Percentiles rank a stretch among this genome's conserved stretches.
These are phyloP conservation scores for Itoplectis maculator DNA, from an alignment of 2,888 invertebrate genomes.

Conservation along the genomic window DNA sequence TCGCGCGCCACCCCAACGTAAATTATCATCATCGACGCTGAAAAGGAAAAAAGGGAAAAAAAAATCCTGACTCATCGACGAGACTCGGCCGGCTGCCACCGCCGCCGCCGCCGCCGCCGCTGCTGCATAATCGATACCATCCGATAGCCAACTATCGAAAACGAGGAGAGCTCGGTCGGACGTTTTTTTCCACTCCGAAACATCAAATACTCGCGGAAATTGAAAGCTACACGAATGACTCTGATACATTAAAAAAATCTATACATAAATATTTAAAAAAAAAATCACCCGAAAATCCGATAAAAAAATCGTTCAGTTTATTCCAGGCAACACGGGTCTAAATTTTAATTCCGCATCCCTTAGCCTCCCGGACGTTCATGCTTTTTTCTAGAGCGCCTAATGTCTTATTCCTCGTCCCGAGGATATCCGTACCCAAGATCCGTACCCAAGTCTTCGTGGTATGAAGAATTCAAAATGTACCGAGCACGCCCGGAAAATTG, in stretches of 20 bases:
- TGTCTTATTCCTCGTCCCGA: no score
- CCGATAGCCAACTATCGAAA: slow-evolving; percentile 45
- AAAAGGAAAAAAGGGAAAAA: slow-evolving; percentile 69
- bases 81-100: slow-evolving; percentile 48
- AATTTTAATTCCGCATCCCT: no score
- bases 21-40: slow-evolving; percentile 80
- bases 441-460: neutral
- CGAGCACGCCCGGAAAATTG: neutral
- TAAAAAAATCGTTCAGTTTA: no score
- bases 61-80: slow-evolving; percentile 81
- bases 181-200: neutral
- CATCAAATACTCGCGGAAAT: neutral
- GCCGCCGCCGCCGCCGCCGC: slow-evolving; percentile 22
- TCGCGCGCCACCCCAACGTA: slow-evolving; percentile 78
- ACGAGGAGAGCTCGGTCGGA: slow-evolving; percentile 1
- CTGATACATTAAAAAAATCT: no score
- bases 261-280: no score
- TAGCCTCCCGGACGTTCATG: no score
- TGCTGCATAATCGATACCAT: slow-evolving; percentile 58
- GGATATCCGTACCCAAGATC: no score
- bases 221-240: no score
- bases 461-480: slow-evolving; percentile 65
- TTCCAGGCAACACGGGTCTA: no score
- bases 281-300: no score
- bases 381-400: no score